Base-by-base conservation (phyloP, 2,888 invertebrate genomes). In the Parnassius mnemosyne region DNA sequence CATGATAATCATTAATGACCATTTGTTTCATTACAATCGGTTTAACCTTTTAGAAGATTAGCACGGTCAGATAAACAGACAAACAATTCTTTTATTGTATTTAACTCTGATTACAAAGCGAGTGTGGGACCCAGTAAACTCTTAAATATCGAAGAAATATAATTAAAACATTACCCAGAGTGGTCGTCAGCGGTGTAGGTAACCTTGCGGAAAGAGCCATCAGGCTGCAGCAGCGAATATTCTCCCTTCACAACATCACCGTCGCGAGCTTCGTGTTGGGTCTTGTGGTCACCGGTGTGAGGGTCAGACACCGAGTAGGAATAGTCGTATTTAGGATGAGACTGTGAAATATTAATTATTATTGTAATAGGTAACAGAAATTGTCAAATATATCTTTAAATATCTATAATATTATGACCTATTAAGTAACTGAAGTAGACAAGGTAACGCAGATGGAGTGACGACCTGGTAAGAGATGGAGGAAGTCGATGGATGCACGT, bases 181-280 rank as follows among this genome's bases (percentile, higher is more conserved):
- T 91, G 90, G 71, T 91, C 90, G 69, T 91, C 90, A 73, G 90
- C 90, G 72, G 90, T 91, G 80, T 91, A 91, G 65, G 90, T 89
- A 77, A 91, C 90, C 78, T 90, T 91, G 74, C 90, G 85, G 88
- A 91, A 90, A 68, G 90, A 90, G 68, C 90, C 90, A 66, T 91
- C 90, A 10, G 90, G 90, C 71, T 91, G 90, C 65, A 90, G 83
- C 65, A 91, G 81, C 20, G 90, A 91, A 83, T 91, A 91, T 64
- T 90, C 90, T 71, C 90, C 90, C 79, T 87, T 90, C 64, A 91
- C 90, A 61, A 88, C 85, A 64, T 89, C 90, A 13, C 90, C 90
- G 53, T 91, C 90, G 61, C 90, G 88, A 57, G 77, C 79, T 71
- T 91, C 90, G 65, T 89, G 90, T 76, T 90, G 90, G 68, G 87